A percentile compares a stretch with the other conserved stretches of the same genome.
Evolutionary conservation across 2,888 invertebrate species (phyloP).

Genomic region (Yponomeuta sedellus): DNA sequence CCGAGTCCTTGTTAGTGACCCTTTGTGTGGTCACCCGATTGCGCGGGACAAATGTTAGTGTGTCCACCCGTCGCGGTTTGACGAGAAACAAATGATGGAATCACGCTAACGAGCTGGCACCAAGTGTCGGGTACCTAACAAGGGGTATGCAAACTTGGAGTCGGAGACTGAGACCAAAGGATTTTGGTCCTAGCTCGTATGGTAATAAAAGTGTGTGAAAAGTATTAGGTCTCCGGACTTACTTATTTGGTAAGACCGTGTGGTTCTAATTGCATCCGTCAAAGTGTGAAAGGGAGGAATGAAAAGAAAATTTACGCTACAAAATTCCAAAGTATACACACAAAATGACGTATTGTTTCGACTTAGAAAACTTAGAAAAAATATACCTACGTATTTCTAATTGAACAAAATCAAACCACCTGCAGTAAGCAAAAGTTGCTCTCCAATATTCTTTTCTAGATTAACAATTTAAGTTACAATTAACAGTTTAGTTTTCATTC

Average conservation of each 20-base stretch:
- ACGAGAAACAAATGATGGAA: conserved; percentile 69
- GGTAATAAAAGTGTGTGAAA: background rate
- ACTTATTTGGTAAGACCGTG: background rate
- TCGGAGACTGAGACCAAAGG: background rate
- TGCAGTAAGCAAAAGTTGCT: no score
- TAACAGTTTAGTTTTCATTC: no score
- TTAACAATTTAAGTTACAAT: no score
- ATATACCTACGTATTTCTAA: no score
- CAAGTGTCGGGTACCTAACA: conserved; percentile 50
- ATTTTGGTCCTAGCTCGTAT: background rate
- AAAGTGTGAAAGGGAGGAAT: background rate
- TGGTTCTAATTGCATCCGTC: background rate
- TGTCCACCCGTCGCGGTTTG: conserved; percentile 37
- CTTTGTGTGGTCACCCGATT: conserved; percentile 53
- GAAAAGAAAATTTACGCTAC: background rate
- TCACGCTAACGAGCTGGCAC: conserved; percentile 58
- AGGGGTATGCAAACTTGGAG: conserved; percentile 20
- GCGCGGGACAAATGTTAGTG: conserved; percentile 34
- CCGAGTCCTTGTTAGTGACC: conserved; percentile 12
- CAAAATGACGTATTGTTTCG: no score
- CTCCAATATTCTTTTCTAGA: no score
- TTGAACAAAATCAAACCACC: no score
- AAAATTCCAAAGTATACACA: no score
- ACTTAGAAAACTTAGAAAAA: no score
- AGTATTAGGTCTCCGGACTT: background rate